Conservation (phyloP, 1,140 invertebrate genomes). For the Drosophila malerkotliana region DNA sequence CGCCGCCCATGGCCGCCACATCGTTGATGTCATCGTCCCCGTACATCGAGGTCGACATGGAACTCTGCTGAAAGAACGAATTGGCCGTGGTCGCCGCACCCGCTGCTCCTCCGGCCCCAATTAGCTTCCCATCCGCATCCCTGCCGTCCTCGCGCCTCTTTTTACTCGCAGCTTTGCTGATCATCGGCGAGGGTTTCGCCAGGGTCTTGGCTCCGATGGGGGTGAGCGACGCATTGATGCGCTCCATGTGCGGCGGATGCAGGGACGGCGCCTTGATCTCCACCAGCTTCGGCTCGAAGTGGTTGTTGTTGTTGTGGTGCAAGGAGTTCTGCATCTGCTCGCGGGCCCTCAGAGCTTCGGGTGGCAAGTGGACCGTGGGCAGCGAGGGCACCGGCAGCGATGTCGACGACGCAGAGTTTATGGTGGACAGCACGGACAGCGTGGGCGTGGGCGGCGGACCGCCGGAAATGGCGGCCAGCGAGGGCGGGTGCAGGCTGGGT, state of each 20-base stretch:
- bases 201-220: constrained; percentile 66
- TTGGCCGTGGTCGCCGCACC: constrained; percentile 62
- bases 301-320: constrained; percentile 75
- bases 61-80: constrained; percentile 80
- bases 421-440: constrained; percentile 71
- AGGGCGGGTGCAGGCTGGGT: constrained; percentile 76
- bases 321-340: constrained; percentile 74
- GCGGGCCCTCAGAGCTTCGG: constrained; percentile 62
- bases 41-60: constrained; percentile 85
- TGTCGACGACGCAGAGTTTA: constrained; percentile 66
- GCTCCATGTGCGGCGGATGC: constrained; percentile 55
- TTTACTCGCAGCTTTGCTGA: constrained; percentile 71
- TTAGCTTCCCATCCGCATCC: constrained; percentile 64
- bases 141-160: constrained; percentile 75
- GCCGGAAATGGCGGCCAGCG: constrained; percentile 76
- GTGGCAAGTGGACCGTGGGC: constrained; percentile 77
- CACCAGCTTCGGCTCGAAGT: constrained; percentile 69
- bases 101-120: constrained; percentile 73
- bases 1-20: constrained; percentile 99
- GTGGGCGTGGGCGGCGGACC: constrained; percentile 72
- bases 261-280: constrained; percentile 65
- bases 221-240: constrained; percentile 67
- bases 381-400: constrained; percentile 75
- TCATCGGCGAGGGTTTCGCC: constrained; percentile 33
- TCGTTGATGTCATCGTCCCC: constrained; percentile 98